Evolutionary conservation across 2,797 vertebrate genomes (phyloP).

Genomic region (Pseudochirops corinnae): DNA sequence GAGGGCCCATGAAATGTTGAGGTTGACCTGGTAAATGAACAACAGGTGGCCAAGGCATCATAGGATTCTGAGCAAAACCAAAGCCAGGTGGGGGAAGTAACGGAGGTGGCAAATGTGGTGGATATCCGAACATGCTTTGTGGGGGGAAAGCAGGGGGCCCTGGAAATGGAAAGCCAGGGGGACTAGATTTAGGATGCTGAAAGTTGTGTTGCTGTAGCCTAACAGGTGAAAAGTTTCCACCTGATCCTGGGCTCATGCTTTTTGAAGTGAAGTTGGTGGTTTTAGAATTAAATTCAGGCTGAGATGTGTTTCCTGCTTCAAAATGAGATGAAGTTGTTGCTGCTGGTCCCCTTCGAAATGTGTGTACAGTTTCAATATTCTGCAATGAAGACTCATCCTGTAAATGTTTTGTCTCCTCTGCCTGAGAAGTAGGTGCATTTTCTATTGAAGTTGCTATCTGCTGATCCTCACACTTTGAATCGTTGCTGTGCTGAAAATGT

Average conservation of each 20-base stretch:
- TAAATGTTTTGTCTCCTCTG: slow-evolving; percentile 79
- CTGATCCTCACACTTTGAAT: slow-evolving; percentile 56
- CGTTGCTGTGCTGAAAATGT: slow-evolving; percentile 71
- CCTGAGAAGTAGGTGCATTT: slow-evolving; percentile 82
- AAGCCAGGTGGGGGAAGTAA: slow-evolving; percentile 89
- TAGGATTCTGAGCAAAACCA: slow-evolving; percentile 88
- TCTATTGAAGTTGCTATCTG: slow-evolving; percentile 82
- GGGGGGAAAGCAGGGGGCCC: slow-evolving; percentile 84
- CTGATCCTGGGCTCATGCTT: slow-evolving; percentile 79
- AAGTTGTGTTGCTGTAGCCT: slow-evolving; percentile 86
- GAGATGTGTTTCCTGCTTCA: slow-evolving; percentile 83
- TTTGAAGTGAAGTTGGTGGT: slow-evolving; percentile 81
- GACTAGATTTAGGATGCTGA: slow-evolving; percentile 85
- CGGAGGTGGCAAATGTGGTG: slow-evolving; percentile 87
- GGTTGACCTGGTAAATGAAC: slow-evolving; percentile 86
- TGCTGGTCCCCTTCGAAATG: slow-evolving; percentile 85
- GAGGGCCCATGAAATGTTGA: slow-evolving; percentile 85
- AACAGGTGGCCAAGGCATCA: slow-evolving; percentile 87
- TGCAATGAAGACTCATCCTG: slow-evolving; percentile 86
- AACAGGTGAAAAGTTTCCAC: slow-evolving; percentile 83
- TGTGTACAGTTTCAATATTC: slow-evolving; percentile 87
- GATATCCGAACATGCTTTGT: slow-evolving; percentile 87
- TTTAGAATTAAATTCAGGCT: slow-evolving; percentile 83
- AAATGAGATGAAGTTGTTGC: slow-evolving; percentile 83
- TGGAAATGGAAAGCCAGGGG: slow-evolving; percentile 87